These are phyloP conservation scores for Hydrochoerus hydrochaeris DNA, from an alignment of 2,113 vertebrate species.

Conservation along the genomic window DNA sequence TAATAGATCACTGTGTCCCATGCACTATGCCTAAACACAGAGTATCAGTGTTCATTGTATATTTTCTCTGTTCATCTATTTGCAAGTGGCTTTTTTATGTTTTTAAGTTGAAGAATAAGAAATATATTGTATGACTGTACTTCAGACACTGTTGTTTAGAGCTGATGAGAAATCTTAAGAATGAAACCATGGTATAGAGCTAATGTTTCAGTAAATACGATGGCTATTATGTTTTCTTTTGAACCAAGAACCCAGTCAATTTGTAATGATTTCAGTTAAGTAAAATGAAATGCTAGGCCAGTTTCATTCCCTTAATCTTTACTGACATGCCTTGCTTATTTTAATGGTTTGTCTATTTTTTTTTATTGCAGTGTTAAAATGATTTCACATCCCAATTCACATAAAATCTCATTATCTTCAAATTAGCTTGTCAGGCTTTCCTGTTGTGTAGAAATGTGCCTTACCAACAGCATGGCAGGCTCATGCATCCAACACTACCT, in stretches of 20 bases:
- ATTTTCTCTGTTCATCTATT: neutral
- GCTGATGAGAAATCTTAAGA: neutral
- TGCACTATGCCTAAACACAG: neutral
- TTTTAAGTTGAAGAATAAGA: conserved; percentile 32
- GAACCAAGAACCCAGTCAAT: conserved; percentile 33
- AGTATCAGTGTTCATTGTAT: neutral
- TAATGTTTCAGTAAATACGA: neutral
- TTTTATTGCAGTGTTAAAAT: conserved; percentile 64
- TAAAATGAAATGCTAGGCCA: neutral
- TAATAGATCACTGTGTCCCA: neutral
- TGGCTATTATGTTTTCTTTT: conserved; percentile 18
- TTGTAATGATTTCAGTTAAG: conserved; percentile 46
- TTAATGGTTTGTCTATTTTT: conserved; percentile 1
- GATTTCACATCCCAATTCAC: neutral
- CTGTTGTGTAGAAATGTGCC: conserved; percentile 16
- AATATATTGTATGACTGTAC: neutral
- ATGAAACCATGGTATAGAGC: neutral
- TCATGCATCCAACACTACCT: conserved; percentile 39
- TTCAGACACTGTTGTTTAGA: neutral
- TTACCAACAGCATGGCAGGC: conserved; percentile 55
- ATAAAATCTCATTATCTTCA: conserved; percentile 31
- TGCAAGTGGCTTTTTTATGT: neutral
- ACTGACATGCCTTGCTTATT: conserved; percentile 25
- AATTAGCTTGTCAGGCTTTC: conserved; percentile 42
- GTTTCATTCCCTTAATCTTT: conserved; percentile 51